phyloP scores from a whole-genome alignment of 2,797 vertebrate species.

The Sebastes kiyomatsui region DNA sequence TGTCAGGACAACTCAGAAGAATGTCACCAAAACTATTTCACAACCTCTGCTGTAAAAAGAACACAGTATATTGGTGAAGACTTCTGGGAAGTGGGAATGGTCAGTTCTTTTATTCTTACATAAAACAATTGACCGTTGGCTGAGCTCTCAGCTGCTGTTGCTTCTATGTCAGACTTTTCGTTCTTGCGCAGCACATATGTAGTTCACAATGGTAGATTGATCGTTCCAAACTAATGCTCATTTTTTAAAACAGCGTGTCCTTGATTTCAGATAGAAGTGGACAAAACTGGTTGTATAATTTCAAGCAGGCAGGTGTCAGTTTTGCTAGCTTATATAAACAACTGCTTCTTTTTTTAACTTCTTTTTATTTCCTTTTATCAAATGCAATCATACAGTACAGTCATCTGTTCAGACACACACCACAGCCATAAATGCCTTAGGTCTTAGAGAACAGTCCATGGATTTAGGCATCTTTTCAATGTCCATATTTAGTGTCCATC shows the following conservation, averaged over 20 bases:
- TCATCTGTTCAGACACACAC: no score
- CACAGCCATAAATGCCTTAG: no score
- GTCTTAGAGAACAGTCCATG: no score
- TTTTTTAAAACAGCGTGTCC: neutral
- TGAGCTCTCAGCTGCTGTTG: neutral
- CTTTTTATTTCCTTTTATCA: no score
- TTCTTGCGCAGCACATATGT: neutral
- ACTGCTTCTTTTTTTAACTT: no score
- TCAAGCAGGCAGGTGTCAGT: neutral
- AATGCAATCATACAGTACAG: no score
- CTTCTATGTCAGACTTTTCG: neutral
- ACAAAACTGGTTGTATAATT: neutral
- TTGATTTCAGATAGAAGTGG: neutral
- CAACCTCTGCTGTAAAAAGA: neutral
- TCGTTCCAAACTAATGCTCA: neutral
- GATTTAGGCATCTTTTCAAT: no score
- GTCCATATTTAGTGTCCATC: no score
- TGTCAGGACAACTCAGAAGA: neutral
- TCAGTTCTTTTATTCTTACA: neutral
- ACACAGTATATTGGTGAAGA: neutral
- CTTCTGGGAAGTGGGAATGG: neutral
- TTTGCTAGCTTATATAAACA: neutral
- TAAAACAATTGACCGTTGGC: neutral
- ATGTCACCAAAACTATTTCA: neutral
- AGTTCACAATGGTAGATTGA: neutral